phyloP scores from a whole-genome alignment of 2,797 vertebrate genomes.

The Acipenser transmontanus region DNA sequence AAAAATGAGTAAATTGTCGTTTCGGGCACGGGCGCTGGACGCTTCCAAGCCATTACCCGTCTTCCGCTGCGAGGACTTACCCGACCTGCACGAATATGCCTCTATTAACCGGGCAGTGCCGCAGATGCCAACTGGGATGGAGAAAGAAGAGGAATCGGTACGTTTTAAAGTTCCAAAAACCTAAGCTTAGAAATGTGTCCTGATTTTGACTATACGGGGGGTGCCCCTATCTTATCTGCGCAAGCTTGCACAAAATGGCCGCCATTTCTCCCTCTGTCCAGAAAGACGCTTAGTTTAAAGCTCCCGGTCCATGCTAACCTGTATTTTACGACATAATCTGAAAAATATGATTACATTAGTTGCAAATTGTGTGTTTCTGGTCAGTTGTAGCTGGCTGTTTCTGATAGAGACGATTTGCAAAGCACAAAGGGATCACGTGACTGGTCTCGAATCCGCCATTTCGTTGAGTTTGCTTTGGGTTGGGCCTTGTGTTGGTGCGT shows the following conservation, averaged over 20 bases:
- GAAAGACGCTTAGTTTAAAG: conserved; percentile 47
- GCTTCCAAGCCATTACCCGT: conserved; percentile 97
- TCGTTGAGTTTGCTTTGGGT: conserved; percentile 70
- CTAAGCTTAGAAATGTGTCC: conserved; percentile 29
- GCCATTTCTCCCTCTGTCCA: conserved; percentile 62
- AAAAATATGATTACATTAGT: not conserved
- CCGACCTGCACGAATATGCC: conserved; percentile 97
- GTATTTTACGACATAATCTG: not conserved
- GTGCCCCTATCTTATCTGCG: conserved; percentile 71
- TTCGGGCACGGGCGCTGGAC: conserved; percentile 98
- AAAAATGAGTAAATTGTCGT: conserved; percentile 98
- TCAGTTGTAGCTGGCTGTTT: conserved; percentile 28
- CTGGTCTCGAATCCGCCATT: conserved; percentile 73
- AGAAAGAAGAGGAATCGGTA: conserved; percentile 99
- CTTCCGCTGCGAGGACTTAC: conserved; percentile 98
- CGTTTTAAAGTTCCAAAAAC: conserved; percentile 56
- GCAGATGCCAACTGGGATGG: conserved; percentile 98
- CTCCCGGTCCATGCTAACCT: not conserved
- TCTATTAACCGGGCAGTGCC: conserved; percentile 97
- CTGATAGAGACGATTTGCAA: conserved; percentile 39
- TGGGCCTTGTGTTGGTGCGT: conserved; percentile 62
- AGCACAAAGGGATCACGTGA: conserved; percentile 96
- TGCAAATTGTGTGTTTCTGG: conserved; percentile 9
- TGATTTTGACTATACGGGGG: conserved; percentile 39
- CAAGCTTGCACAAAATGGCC: conserved; percentile 89